Base-by-base conservation (phyloP, 1,140 invertebrate genomes). In the Apis florea region DNA sequence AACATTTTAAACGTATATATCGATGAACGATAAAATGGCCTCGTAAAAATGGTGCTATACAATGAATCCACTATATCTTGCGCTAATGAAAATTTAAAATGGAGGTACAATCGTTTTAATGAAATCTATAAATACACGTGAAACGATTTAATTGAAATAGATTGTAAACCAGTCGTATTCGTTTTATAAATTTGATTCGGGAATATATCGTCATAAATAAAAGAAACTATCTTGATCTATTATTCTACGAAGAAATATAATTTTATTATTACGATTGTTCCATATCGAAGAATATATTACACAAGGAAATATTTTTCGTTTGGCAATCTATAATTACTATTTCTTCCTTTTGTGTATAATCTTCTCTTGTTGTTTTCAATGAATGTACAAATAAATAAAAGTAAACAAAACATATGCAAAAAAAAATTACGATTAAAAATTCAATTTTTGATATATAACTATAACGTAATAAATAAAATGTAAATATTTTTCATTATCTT, bases 1-100 rank as follows among this genome's bases (percentile, higher is more conserved):
- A 40, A 40, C 31, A 40, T 40, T 40, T 40, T 40, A 6, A 40
- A 40, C 0, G 31, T 40, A 19, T 26, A 13, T 66, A 69, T 24
- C n/a, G 24, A 51, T 17, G 15, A 47, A 31, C 10, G 21, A 49
- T 26, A 69, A 58, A 68, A 56, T 47, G 47, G 63, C 10, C 24
- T 40, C n/a, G 26, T 67, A 68, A 68, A 77, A 77, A 56, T n/a
- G 51, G 9, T 12, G 17, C 13, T 9, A 21, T 15, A 21, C 2
- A n/a, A 19, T 3, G n/a, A n/a, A 26, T 11, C 69, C 21, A 26
- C 40, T 73, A 66, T 56, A 64, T 51, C n/a, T n/a, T 12, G 47
- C 51, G 78, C 31, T 73, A 74, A 80, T 74, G 78, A 80, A 74
- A 74, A 74, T 80, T 80, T 73, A 19, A 80, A 80, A 74, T 66